Evolutionary conservation across 2,113 vertebrate genomes (phyloP).

Genomic region (Meleagris gallopavo): DNA sequence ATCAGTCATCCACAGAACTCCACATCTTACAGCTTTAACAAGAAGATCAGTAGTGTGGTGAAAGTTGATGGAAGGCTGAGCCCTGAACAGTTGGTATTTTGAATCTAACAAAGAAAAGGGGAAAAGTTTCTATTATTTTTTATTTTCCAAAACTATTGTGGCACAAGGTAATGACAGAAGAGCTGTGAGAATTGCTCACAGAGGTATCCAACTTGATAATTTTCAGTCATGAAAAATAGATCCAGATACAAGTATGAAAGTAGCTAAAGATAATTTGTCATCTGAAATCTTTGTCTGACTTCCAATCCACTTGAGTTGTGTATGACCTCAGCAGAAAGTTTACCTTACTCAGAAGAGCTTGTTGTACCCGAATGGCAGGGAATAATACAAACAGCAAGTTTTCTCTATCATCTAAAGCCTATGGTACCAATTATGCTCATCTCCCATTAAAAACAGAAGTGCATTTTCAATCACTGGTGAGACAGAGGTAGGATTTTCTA

Average conservation of each 20-base stretch:
- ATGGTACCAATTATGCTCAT: not conserved
- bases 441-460: not conserved
- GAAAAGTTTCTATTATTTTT: not conserved
- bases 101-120: not conserved
- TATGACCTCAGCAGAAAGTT: not conserved
- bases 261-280: not conserved
- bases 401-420: not conserved
- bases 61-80: not conserved
- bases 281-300: not conserved
- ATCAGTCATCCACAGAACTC: not conserved
- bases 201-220: not conserved
- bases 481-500: not conserved
- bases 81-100: not conserved
- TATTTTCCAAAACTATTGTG: not conserved
- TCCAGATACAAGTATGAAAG: not conserved
- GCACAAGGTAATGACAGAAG: not conserved
- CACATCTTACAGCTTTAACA: not conserved
- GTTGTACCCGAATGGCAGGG: not conserved
- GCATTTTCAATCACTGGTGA: not conserved
- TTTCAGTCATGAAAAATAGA: not conserved
- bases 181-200: not conserved
- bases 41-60: not conserved
- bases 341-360: not conserved
- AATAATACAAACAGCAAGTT: rapidly evolving
- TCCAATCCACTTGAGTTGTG: not conserved